A percentile compares a stretch with the other conserved stretches of the same genome.
phyloP scores from a whole-genome alignment of 2,113 vertebrate species.

The Polypterus senegalus region DNA sequence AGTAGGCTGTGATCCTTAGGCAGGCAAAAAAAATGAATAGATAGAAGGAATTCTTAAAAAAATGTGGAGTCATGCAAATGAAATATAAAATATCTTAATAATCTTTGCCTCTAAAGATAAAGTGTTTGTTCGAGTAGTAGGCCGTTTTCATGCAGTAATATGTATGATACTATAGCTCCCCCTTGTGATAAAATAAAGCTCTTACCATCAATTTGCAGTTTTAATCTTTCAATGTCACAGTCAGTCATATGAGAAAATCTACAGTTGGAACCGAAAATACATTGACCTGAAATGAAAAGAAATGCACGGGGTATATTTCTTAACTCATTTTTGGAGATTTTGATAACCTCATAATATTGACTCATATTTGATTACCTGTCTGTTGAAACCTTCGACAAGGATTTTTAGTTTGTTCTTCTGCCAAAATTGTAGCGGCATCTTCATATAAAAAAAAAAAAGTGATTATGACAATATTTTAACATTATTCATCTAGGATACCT shows the following conservation, averaged over 20 bases:
- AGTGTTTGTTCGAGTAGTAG: too few species aligned
- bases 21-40: too few species aligned
- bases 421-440: conserved; percentile 56
- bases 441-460: neutral
- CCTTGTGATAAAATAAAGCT: conserved; percentile 30
- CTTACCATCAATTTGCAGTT: conserved; percentile 65
- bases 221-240: conserved; percentile 60
- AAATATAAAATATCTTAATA: too few species aligned
- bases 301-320: neutral
- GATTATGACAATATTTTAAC: too few species aligned
- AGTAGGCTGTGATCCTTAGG: too few species aligned
- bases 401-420: conserved; percentile 60
- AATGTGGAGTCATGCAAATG: too few species aligned
- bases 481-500: too few species aligned
- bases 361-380: conserved; percentile 34
- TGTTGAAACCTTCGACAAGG: conserved; percentile 60
- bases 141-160: neutral
- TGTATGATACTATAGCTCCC: conserved; percentile 31
- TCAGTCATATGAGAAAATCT: conserved; percentile 89
- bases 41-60: too few species aligned
- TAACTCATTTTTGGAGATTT: too few species aligned
- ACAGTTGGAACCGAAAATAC: conserved; percentile 78
- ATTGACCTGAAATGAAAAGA: conserved; percentile 49
- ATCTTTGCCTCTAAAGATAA: too few species aligned
- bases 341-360: too few species aligned